phyloP scores from a whole-genome alignment of 2,797 vertebrate genomes.

The Lithobates sylvaticus region DNA sequence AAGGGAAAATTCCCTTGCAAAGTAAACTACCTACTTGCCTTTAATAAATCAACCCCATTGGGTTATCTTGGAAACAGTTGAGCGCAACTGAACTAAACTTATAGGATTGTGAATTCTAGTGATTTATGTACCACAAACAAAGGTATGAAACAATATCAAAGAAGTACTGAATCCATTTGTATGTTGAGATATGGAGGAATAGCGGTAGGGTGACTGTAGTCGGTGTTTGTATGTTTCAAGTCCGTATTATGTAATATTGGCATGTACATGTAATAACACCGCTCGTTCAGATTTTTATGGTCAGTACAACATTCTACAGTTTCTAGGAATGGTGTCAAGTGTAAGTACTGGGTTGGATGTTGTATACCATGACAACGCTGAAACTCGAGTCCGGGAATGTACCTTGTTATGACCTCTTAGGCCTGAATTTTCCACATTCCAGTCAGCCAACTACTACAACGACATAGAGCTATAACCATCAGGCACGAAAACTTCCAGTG shows the following conservation, averaged over 20 bases:
- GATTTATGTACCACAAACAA: background rate
- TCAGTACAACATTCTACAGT: background rate
- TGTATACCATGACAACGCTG: background rate
- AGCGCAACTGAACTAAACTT: no score
- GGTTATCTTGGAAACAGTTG: no score
- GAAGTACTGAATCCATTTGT: background rate
- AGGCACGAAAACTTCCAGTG: background rate
- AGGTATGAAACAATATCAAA: no score
- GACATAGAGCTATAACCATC: background rate
- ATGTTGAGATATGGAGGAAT: no score
- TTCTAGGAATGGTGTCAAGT: background rate
- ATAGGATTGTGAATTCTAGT: background rate
- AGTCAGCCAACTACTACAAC: background rate
- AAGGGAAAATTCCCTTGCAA: no score
- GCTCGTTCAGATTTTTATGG: no score
- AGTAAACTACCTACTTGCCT: no score
- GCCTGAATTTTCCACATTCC: conserved; percentile 45
- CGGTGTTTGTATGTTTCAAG: background rate
- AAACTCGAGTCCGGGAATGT: conserved; percentile 39
- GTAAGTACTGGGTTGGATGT: no score
- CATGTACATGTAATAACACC: no score
- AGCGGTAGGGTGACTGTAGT: background rate
- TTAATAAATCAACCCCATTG: no score
- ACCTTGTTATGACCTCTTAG: conserved; percentile 48
- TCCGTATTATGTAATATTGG: background rate